phyloP scores from a whole-genome alignment of 2,113 vertebrate genomes.

The Loxodonta africana region DNA sequence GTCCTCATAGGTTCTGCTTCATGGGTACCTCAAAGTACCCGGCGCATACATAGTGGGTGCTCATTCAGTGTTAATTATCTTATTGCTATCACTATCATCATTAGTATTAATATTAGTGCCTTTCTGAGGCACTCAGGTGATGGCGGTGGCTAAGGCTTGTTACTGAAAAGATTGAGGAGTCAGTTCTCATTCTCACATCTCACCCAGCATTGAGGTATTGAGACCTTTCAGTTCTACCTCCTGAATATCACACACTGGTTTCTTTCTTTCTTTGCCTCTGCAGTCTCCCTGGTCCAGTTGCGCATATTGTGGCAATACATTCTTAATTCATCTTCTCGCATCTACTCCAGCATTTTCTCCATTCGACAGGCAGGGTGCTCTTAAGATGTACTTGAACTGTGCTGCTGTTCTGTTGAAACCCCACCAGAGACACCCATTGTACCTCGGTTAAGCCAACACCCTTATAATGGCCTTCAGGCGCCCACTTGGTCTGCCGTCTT shows the following conservation, averaged over 20 bases:
- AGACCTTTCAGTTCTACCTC: background rate
- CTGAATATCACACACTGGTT: background rate
- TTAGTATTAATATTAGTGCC: background rate
- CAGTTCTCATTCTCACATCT: background rate
- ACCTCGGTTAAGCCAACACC: rapidly evolving
- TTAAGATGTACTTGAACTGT: background rate
- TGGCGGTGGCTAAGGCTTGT: background rate
- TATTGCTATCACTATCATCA: rapidly evolving
- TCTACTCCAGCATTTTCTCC: background rate
- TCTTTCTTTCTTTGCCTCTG: background rate
- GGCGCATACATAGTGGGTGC: too few species aligned
- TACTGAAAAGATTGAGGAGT: background rate
- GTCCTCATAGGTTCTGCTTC: background rate
- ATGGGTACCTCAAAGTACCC: too few species aligned
- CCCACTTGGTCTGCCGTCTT: rapidly evolving
- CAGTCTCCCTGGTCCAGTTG: too few species aligned
- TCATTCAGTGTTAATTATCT: rapidly evolving
- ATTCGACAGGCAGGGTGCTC: background rate
- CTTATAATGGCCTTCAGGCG: rapidly evolving
- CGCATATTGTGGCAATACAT: rapidly evolving
- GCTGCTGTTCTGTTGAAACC: background rate
- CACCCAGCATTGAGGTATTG: rapidly evolving
- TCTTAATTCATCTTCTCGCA: background rate
- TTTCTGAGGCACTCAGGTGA: background rate
- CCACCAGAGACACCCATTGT: background rate